A percentile compares a stretch with the other conserved stretches of the same genome.
Evolutionary conservation across 2,888 invertebrate species (phyloP).

Genomic region (Polyommatus iphigenia): DNA sequence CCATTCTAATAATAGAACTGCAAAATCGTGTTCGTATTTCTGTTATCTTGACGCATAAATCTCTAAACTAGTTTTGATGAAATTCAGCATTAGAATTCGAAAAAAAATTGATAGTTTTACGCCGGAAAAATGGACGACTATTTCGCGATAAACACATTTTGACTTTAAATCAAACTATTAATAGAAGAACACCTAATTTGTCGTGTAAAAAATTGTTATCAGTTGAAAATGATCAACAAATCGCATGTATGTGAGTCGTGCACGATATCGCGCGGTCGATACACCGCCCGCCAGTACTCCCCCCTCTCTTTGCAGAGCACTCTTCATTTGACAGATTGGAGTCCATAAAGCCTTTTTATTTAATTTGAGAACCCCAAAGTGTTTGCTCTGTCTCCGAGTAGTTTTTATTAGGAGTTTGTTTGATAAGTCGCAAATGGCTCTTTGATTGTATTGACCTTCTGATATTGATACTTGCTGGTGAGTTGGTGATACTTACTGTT

Average conservation of each 20-base stretch:
- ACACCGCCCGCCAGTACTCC: conserved; percentile 37
- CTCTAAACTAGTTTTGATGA: too few species aligned
- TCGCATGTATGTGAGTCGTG: background rate
- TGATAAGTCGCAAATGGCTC: conserved; percentile 34
- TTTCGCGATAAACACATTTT: too few species aligned
- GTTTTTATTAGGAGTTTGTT: conserved; percentile 74
- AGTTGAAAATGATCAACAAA: background rate
- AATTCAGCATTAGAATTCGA: too few species aligned
- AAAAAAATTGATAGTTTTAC: too few species aligned
- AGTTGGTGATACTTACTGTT: background rate
- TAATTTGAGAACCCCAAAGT: conserved; percentile 63
- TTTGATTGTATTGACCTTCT: conserved; percentile 21
- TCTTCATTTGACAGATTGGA: conserved; percentile 79
- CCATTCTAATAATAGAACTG: too few species aligned
- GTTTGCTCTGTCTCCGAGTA: conserved; percentile 68
- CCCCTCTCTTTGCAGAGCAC: conserved; percentile 78
- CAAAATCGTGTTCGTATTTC: too few species aligned
- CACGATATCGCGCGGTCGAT: background rate
- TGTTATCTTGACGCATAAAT: too few species aligned
- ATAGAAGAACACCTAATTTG: too few species aligned
- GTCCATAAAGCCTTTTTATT: conserved; percentile 76
- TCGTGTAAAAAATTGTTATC: background rate
- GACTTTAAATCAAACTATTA: too few species aligned
- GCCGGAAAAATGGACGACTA: too few species aligned
- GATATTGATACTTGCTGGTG: conserved; percentile 5